A percentile compares a stretch with the other conserved stretches of the same genome.
phyloP scores from a whole-genome alignment of 1,140 invertebrate genomes.

The Mamestra configurata region DNA sequence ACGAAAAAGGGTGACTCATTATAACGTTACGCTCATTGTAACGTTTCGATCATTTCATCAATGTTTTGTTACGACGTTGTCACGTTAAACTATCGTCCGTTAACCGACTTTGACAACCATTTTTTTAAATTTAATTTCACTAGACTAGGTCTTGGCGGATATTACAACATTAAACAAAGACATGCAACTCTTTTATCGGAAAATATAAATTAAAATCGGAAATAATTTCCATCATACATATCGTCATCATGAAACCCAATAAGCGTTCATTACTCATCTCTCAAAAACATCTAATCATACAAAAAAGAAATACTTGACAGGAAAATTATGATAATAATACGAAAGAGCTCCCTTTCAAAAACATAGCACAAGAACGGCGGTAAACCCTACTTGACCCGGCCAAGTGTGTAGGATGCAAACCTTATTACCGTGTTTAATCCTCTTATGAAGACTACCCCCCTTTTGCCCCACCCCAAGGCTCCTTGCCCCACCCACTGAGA shows the following conservation, averaged over 20 bases:
- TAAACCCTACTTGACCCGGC: conserved; percentile 63
- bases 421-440: conserved; percentile 69
- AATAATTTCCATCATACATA: too few relatives aligned
- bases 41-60: too few relatives aligned
- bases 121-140: too few relatives aligned
- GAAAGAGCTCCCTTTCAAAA: conserved; percentile 21
- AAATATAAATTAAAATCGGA: too few relatives aligned
- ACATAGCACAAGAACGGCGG: conserved; percentile 28
- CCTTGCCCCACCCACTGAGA: conserved; percentile 8
- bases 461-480: background rate
- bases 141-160: too few relatives aligned
- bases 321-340: background rate
- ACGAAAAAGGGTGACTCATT: too few relatives aligned
- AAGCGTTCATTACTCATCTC: background rate
- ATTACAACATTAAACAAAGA: too few relatives aligned
- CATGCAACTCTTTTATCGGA: too few relatives aligned
- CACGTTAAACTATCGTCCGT: too few relatives aligned
- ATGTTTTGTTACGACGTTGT: too few relatives aligned
- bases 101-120: too few relatives aligned
- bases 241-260: background rate
- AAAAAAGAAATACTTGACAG: background rate
- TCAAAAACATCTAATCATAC: background rate
- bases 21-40: too few relatives aligned
- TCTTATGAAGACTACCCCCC: conserved; percentile 60
- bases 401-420: conserved; percentile 64